A percentile compares a stretch with the other conserved stretches of the same genome.
These are phyloP conservation scores for Sylvia atricapilla DNA, from an alignment of 2,113 vertebrate species.

Conservation along the genomic window DNA sequence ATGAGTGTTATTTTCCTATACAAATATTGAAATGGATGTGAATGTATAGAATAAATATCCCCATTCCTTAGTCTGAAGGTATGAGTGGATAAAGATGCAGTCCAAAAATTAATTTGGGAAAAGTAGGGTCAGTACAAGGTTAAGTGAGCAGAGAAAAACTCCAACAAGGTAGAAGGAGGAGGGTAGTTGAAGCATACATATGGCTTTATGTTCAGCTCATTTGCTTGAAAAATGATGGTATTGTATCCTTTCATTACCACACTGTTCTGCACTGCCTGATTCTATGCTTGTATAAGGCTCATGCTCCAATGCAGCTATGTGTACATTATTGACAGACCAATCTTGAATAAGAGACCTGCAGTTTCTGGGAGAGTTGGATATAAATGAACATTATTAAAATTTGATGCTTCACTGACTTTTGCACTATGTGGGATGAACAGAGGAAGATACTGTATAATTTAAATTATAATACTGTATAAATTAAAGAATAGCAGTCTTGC, in stretches of 20 bases:
- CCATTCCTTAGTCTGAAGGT: not conserved
- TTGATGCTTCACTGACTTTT: not conserved
- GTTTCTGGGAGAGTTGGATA: not conserved
- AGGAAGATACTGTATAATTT: not conserved
- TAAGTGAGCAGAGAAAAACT: not conserved
- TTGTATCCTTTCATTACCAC: not conserved
- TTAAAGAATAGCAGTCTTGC: not conserved
- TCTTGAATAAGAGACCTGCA: not conserved
- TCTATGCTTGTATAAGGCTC: not conserved
- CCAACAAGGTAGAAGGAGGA: not conserved
- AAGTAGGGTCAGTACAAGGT: not conserved
- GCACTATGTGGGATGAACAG: not conserved
- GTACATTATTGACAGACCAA: not conserved
- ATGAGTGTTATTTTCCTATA: not conserved
- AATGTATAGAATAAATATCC: not conserved
- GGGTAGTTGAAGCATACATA: not conserved
- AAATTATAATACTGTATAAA: not conserved
- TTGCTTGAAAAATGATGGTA: not conserved
- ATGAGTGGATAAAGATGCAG: not conserved
- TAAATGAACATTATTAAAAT: not conserved
- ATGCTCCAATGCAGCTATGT: not conserved
- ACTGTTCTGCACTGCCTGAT: not conserved
- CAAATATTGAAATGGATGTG: not conserved
- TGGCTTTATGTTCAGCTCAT: rapidly evolving
- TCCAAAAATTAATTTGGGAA: not conserved